A percentile compares a stretch with the other conserved stretches of the same genome.
phyloP scores from a whole-genome alignment of 2,113 vertebrate species.

The Corythaixoides concolor region DNA sequence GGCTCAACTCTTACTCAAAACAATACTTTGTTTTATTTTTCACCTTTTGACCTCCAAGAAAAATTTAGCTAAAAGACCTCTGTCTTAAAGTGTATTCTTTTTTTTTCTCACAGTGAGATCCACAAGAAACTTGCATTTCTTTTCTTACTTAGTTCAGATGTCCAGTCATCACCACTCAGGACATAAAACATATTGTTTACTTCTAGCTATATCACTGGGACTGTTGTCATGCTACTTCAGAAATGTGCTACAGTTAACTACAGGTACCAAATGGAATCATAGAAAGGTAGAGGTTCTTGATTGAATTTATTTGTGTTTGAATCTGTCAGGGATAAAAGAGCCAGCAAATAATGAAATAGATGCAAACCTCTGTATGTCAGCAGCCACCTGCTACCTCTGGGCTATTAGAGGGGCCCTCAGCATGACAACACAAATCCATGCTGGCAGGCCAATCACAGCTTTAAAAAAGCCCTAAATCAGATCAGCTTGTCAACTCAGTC shows the following conservation, averaged over 20 bases:
- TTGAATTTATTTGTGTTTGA: conserved; percentile 70
- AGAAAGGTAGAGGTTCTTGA: conserved; percentile 66
- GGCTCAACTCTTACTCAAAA: conserved; percentile 48
- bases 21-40: conserved; percentile 65
- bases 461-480: conserved; percentile 56
- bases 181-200: conserved; percentile 62
- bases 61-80: conserved; percentile 56
- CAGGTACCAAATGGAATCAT: conserved; percentile 65
- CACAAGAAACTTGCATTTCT: conserved; percentile 28
- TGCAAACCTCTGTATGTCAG: conserved; percentile 75
- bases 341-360: conserved; percentile 78
- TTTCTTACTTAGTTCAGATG: conserved; percentile 56
- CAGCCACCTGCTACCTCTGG: conserved; percentile 70
- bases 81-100: conserved; percentile 69
- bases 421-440: conserved; percentile 69
- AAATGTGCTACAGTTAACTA: conserved; percentile 56
- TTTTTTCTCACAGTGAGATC: conserved; percentile 65
- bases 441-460: conserved; percentile 73
- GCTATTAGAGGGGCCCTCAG: conserved; percentile 64
- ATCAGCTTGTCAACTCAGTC: conserved; percentile 33
- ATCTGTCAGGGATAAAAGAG: conserved; percentile 74
- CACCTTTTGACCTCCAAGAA: conserved; percentile 68
- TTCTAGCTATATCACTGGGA: conserved; percentile 61
- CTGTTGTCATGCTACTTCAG: conserved; percentile 71
- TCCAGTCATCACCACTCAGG: conserved; percentile 65